phyloP scores from a whole-genome alignment of 2,888 invertebrate species.

The Polia nebulosa region DNA sequence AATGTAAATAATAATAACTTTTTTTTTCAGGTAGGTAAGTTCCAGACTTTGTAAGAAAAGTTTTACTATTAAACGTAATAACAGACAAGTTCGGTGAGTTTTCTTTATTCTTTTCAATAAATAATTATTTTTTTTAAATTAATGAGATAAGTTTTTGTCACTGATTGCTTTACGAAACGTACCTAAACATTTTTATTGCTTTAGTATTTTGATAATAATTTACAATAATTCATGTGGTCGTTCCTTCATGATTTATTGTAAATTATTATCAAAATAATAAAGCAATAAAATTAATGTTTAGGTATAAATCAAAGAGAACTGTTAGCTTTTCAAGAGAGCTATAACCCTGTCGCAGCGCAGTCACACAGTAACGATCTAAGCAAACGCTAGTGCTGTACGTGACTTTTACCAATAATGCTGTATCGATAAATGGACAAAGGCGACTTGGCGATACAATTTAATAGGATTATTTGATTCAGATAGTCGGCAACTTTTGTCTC shows the following conservation, averaged over 20 bases:
- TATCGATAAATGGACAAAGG: conserved; percentile 28
- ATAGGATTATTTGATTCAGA: conserved; percentile 32
- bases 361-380: conserved; percentile 25
- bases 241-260: too few species aligned
- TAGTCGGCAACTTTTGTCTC: background rate
- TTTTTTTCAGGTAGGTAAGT: conserved; percentile 62
- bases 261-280: background rate
- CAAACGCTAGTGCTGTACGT: conserved; percentile 50
- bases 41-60: conserved; percentile 23
- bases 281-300: background rate
- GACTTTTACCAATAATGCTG: conserved; percentile 39
- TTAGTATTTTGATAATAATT: background rate
- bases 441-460: conserved; percentile 16
- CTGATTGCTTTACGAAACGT: background rate
- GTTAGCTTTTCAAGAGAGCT: background rate
- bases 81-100: conserved; percentile 29
- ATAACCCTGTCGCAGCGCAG: conserved; percentile 19
- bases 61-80: conserved; percentile 37
- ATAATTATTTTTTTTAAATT: conserved; percentile 6
- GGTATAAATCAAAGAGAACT: conserved; percentile 11
- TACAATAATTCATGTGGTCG: too few species aligned
- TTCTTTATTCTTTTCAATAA: conserved; percentile 31
- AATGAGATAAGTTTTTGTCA: conserved; percentile 41
- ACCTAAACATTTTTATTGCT: background rate
- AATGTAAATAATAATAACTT: conserved; percentile 17